Conservation (phyloP, 2,797 vertebrate species). For the Meda fulgida region DNA sequence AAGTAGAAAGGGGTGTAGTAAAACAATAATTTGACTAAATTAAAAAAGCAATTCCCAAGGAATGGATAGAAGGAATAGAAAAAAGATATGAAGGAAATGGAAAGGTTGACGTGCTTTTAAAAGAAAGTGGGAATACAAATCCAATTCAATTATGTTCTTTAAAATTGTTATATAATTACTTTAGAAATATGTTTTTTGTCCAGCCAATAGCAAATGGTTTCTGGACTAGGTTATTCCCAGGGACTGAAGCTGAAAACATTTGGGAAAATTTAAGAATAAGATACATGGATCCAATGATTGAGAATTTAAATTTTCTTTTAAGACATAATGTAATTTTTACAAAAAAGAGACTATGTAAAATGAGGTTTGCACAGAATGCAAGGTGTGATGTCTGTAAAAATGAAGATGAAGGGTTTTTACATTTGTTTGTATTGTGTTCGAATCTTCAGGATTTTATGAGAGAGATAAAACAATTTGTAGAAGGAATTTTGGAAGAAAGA, state of each 20-base stretch:
- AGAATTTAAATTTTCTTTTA: background rate
- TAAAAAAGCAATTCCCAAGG: background rate
- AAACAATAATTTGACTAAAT: background rate
- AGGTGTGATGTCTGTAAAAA: background rate
- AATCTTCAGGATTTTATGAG: background rate
- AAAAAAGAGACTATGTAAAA: background rate
- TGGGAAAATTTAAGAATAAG: background rate
- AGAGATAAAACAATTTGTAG: background rate
- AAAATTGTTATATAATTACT: background rate
- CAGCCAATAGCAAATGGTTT: background rate
- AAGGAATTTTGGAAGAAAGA: background rate
- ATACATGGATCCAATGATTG: background rate
- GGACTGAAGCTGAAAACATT: background rate
- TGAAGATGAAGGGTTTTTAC: background rate
- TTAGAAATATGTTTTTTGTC: background rate
- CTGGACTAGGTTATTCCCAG: background rate
- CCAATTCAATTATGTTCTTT: no score
- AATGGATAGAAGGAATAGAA: background rate
- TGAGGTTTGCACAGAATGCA: background rate
- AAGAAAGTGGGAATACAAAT: background rate
- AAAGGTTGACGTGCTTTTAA: background rate
- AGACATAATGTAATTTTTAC: background rate
- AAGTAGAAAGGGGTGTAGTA: background rate
- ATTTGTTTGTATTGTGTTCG: background rate
- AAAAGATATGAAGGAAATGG: no score